Evolutionary conservation across 2,797 vertebrate species (phyloP).

Genomic region (Clarias fuscus): DNA sequence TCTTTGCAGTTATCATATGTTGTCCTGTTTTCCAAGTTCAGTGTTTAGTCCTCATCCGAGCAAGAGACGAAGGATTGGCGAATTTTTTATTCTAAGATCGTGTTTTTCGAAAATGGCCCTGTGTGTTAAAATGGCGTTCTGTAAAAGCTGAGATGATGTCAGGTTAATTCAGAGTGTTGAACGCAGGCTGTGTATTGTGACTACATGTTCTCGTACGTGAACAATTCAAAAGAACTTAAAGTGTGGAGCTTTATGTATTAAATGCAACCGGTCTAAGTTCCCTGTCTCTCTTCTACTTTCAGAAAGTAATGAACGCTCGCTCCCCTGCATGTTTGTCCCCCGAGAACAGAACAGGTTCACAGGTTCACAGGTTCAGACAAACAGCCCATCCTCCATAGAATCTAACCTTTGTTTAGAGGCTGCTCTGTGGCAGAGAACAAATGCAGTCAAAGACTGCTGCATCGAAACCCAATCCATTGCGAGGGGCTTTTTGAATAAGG

Average conservation of each 20-base stretch:
- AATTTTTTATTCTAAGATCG: neutral
- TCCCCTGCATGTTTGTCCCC: constrained; percentile 14
- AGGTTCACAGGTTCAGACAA: constrained; percentile 18
- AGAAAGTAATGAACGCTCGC: constrained; percentile 9
- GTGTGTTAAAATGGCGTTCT: neutral
- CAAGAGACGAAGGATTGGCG: neutral
- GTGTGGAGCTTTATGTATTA: neutral
- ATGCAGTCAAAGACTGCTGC: constrained; percentile 44
- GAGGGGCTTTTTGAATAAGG: constrained; percentile 56
- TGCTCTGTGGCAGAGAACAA: constrained; percentile 37
- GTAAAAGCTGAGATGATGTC: neutral
- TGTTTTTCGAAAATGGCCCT: neutral
- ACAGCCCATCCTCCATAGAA: constrained; percentile 12
- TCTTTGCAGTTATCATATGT: constrained; percentile 39
- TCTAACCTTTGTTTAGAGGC: constrained; percentile 32
- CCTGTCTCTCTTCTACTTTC: constrained; percentile 21
- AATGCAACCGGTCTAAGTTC: neutral
- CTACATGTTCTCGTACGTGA: constrained; percentile 11
- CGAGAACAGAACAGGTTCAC: constrained; percentile 28
- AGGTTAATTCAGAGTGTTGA: neutral
- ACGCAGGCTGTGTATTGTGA: constrained; percentile 1
- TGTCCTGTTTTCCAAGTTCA: constrained; percentile 8
- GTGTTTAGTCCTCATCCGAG: constrained; percentile 7
- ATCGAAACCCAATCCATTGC: constrained; percentile 53
- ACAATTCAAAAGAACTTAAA: neutral